Percentiles rank a stretch among this genome's conserved stretches.
Evolutionary conservation across 2,888 invertebrate genomes (phyloP).

Genomic region (Dromius quadrimaculatus): DNA sequence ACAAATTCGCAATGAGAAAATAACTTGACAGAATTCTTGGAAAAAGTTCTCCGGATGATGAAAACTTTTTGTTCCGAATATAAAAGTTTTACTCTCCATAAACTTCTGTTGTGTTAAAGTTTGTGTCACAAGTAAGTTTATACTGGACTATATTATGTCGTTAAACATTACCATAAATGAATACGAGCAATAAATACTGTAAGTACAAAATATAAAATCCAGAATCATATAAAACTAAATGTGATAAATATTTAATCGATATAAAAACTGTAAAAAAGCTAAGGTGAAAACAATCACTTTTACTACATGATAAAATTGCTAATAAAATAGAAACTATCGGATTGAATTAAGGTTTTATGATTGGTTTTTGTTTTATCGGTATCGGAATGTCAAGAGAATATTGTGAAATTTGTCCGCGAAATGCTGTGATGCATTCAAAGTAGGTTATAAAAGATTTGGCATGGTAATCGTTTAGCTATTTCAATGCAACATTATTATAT

Average conservation of each 20-base stretch:
- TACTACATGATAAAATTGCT: background rate
- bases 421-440: slow-evolving; percentile 5
- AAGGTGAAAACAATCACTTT: background rate
- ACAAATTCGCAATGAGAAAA: too few species aligned
- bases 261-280: background rate
- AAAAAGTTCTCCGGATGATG: background rate
- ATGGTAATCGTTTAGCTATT: slow-evolving; percentile 3
- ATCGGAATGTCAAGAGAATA: slow-evolving; percentile 6
- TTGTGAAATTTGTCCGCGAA: slow-evolving; percentile 17
- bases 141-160: background rate
- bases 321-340: background rate
- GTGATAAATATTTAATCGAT: background rate
- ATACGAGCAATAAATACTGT: background rate
- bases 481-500: too few species aligned
- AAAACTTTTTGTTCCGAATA: slow-evolving; percentile 1
- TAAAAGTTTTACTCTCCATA: slow-evolving; percentile 7
- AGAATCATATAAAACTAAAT: background rate
- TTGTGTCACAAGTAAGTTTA: background rate
- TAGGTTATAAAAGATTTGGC: slow-evolving; percentile 16
- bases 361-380: background rate
- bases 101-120: slow-evolving; percentile 10
- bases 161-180: background rate
- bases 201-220: background rate
- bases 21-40: too few species aligned
- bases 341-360: background rate